These are phyloP conservation scores for Idaea dimidiata DNA, from an alignment of 2,888 invertebrate genomes.

Conservation along the genomic window DNA sequence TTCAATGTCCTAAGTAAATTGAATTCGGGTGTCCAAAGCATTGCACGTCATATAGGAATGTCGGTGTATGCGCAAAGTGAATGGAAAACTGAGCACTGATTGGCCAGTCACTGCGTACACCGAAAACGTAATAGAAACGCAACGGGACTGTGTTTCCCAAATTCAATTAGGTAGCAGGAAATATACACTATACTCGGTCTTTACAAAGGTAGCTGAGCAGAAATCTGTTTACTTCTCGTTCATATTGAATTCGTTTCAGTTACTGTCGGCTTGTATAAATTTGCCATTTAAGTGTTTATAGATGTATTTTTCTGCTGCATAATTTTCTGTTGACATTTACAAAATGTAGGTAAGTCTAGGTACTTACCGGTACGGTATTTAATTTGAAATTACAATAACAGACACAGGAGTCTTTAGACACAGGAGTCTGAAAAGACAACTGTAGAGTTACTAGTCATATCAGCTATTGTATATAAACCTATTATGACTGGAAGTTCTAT, in stretches of 20 bases:
- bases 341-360: too few relatives aligned
- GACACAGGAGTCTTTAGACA: too few relatives aligned
- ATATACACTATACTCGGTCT: slow-evolving; percentile 31
- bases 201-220: slow-evolving; percentile 17
- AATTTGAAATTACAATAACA: too few relatives aligned
- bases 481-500: too few relatives aligned
- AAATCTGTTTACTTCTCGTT: background rate
- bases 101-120: slow-evolving; percentile 32
- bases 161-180: slow-evolving; percentile 42
- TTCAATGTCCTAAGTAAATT: slow-evolving; percentile 5
- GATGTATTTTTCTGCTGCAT: too few relatives aligned
- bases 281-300: too few relatives aligned
- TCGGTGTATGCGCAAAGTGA: slow-evolving; percentile 19
- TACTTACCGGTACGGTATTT: too few relatives aligned
- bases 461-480: too few relatives aligned
- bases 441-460: too few relatives aligned
- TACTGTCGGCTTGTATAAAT: too few relatives aligned
- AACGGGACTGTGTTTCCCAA: slow-evolving; percentile 22
- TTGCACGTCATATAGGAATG: slow-evolving; percentile 4
- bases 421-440: too few relatives aligned
- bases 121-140: slow-evolving; percentile 30
- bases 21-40: slow-evolving; percentile 5
- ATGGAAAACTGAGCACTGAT: slow-evolving; percentile 26
- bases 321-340: too few relatives aligned
- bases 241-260: background rate